Base-by-base conservation (phyloP, 2,113 vertebrate genomes). In the Mesocricetus auratus region DNA sequence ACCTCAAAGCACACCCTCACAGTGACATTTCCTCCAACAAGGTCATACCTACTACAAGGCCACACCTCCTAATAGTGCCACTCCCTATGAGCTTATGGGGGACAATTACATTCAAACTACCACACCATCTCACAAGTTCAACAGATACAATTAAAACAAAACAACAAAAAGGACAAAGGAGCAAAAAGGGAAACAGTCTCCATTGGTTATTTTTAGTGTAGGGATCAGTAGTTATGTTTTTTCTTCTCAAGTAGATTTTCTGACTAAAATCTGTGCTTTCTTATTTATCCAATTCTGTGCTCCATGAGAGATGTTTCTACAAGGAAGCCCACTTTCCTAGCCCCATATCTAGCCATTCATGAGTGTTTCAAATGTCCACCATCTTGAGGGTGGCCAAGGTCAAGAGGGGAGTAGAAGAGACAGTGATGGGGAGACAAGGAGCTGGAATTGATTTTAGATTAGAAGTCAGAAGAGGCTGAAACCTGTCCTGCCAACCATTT, bases 171-270 rank as follows among this genome's bases (percentile, higher is more conserved):
- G 74, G 17, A 68, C 8, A 74, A 60, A 94, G 85, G 31, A 21
- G 17, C 47, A 94, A 85, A 56, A 47, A 81, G 89, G 47, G 29
- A 91, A 91, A 75, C 0, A 53, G 62, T 50, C 58, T 2, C 26
- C 6, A 2, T 2, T 50, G 22, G 36, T 69, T 90, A 39, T 79
- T 86, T 92, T 89, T 58, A 78, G 47, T 86, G 26, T 39, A n/a
- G 92, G 24, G 58, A 66, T 92, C 53, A 47, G 1, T 91, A 89
- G 66, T 68, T 9, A 90, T 60, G 60, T 88, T 86, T 86, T 89
- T 73, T 82, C 74, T 86, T 79, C 71, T 74, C 50, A 89, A 47
- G 89, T 60, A 85, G 26, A 81, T 88, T 42, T 74, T 62, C 31
- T 82, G 36, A 78, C 36, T 50, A 90, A 47, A 39, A 17, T 2